Evolutionary conservation across 2,113 vertebrate genomes (phyloP).

Genomic region (Psittacula cyanocephala): DNA sequence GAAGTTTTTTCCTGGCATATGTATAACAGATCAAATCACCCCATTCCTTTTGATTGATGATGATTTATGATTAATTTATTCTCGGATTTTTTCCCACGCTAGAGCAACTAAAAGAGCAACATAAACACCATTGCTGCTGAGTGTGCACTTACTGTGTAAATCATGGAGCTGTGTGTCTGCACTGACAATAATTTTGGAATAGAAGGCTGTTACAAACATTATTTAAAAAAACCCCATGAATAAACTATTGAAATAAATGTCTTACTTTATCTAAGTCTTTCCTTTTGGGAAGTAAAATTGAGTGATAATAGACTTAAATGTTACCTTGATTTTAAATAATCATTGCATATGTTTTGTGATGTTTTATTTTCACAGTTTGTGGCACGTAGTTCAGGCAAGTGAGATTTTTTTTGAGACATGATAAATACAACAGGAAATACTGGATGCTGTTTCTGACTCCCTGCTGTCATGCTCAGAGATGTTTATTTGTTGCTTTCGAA

Average conservation of each 20-base stretch:
- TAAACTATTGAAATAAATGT: background rate
- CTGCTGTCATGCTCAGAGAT: too few species aligned
- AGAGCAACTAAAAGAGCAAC: background rate
- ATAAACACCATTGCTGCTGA: background rate
- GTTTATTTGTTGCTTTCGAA: too few species aligned
- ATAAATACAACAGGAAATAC: too few species aligned
- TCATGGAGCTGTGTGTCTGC: background rate
- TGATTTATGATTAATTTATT: background rate
- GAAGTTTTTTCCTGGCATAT: background rate
- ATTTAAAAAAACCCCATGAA: fast-evolving
- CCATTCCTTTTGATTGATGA: background rate
- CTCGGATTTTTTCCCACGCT: background rate
- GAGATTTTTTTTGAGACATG: background rate
- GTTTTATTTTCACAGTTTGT: background rate
- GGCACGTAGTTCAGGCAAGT: background rate
- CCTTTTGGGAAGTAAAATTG: background rate
- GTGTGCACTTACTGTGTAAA: background rate
- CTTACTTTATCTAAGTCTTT: background rate
- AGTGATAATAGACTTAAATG: background rate
- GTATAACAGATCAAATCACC: background rate
- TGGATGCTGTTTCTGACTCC: too few species aligned
- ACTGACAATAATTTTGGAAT: background rate
- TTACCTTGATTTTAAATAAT: background rate
- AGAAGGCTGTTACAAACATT: background rate
- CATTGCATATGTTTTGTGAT: background rate